These are phyloP conservation scores for Spermophilus dauricus DNA, from an alignment of 2,113 vertebrate species.

Conservation along the genomic window DNA sequence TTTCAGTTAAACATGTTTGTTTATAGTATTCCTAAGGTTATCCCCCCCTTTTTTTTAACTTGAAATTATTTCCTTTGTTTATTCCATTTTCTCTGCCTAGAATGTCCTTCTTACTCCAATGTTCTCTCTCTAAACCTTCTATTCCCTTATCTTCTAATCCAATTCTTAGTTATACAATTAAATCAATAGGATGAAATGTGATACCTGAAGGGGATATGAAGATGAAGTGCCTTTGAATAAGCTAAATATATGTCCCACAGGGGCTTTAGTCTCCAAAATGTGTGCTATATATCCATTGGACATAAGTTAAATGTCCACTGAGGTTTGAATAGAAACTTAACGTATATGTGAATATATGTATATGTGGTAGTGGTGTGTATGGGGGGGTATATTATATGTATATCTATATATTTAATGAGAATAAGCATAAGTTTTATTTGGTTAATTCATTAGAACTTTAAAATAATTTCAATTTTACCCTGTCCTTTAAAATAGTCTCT, in stretches of 20 bases:
- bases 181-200: neutral
- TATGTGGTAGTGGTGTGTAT: neutral
- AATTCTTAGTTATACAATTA: neutral
- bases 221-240: neutral
- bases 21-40: neutral
- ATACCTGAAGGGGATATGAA: neutral
- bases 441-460: neutral
- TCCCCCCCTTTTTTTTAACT: neutral
- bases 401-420: neutral
- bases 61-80: neutral
- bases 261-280: neutral
- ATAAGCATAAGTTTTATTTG: neutral
- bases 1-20: neutral
- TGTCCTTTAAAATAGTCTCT: neutral
- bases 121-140: neutral
- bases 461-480: neutral
- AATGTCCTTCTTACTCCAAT: neutral
- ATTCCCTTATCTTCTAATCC: neutral
- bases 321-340: neutral
- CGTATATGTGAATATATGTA: neutral
- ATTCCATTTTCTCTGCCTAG: neutral
- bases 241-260: neutral
- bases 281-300: neutral
- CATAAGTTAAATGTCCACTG: neutral
- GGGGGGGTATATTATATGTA: neutral